Percentiles rank a stretch among this genome's conserved stretches.
Evolutionary conservation across 2,113 vertebrate genomes (phyloP).

Genomic region (Melospiza georgiana): DNA sequence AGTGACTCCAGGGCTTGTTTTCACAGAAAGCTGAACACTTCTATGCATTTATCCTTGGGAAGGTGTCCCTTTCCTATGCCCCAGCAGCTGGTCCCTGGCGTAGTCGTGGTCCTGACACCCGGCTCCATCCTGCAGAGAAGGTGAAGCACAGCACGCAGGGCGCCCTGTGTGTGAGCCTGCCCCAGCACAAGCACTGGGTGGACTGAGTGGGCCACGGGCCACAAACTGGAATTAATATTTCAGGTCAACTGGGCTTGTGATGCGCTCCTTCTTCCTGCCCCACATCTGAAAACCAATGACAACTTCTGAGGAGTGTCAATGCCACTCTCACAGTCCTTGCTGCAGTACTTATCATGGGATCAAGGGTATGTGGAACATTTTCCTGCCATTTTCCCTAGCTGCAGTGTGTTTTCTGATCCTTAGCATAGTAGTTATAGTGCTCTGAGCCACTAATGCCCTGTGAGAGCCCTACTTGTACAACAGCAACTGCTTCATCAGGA

Average conservation of each 20-base stretch:
- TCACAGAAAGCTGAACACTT: background rate
- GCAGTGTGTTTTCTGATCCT: background rate
- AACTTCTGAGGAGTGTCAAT: background rate
- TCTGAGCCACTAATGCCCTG: rapidly evolving
- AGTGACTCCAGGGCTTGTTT: background rate
- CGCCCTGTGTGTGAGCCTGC: background rate
- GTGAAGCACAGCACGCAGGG: rapidly evolving
- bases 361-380: background rate
- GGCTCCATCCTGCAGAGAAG: no score
- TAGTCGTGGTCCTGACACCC: rapidly evolving
- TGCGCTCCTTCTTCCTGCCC: background rate
- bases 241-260: background rate
- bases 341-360: background rate
- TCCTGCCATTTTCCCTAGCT: background rate
- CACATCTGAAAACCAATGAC: rapidly evolving
- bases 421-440: background rate
- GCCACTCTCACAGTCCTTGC: rapidly evolving
- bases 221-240: background rate
- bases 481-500: background rate
- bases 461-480: background rate
- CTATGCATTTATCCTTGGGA: background rate
- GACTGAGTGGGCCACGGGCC: background rate
- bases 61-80: background rate
- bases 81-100: background rate
- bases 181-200: rapidly evolving